Percentiles rank a stretch among this genome's conserved stretches.
phyloP scores from a whole-genome alignment of 1,140 invertebrate genomes.

The Solenopsis invicta region DNA sequence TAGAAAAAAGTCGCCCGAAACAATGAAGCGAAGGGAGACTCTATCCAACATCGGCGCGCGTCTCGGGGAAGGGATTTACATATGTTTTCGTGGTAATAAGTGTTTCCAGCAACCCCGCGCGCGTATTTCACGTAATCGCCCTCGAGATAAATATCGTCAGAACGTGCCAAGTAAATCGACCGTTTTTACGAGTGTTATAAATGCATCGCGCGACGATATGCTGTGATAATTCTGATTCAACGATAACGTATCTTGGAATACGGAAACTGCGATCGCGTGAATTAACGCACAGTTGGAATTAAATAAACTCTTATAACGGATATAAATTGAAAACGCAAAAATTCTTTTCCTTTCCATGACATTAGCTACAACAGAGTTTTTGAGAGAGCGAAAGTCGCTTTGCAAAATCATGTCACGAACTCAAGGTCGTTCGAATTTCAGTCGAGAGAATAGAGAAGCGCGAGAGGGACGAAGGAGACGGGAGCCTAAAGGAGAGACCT shows the following conservation, averaged over 20 bases:
- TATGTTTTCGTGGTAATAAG: conserved; percentile 46
- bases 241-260: not conserved
- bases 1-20: conserved; percentile 77
- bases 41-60: conserved; percentile 38
- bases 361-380: conserved; percentile 1
- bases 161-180: conserved; percentile 39
- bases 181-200: not conserved
- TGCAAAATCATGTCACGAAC: conserved; percentile 51
- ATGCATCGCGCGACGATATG: not conserved
- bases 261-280: not conserved
- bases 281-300: conserved; percentile 1
- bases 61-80: conserved; percentile 49
- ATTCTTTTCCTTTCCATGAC: not conserved
- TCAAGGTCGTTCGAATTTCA: conserved; percentile 65
- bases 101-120: conserved; percentile 21
- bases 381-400: conserved; percentile 26
- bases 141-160: conserved; percentile 34
- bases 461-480: not conserved
- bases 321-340: not conserved
- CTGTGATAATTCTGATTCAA: not conserved
- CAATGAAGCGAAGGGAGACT: conserved; percentile 68
- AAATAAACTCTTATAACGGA: not conserved
- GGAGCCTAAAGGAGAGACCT: conserved; percentile 65
- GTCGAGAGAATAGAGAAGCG: conserved; percentile 11
- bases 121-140: conserved; percentile 41